Evolutionary conservation across 2,888 invertebrate genomes (phyloP).

Genomic region (Apotomis betuletana): DNA sequence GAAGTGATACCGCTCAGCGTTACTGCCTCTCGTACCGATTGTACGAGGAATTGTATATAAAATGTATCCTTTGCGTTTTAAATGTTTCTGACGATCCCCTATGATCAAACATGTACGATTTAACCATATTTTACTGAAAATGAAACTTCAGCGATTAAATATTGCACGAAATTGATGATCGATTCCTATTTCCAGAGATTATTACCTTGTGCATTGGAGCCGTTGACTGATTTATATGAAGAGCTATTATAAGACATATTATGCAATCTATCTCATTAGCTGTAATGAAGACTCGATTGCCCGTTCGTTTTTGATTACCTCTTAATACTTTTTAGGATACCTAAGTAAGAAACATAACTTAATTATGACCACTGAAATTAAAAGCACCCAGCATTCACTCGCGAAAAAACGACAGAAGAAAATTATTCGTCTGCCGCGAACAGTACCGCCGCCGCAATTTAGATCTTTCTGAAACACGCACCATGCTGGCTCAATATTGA

Average conservation of each 20-base stretch:
- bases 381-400: constrained; percentile 45
- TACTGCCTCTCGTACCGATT: constrained; percentile 51
- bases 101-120: too few species aligned
- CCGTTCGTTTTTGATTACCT: background rate
- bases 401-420: constrained; percentile 59
- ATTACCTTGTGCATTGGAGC: too few species aligned
- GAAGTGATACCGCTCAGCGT: constrained; percentile 69
- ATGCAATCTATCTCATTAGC: too few species aligned
- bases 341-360: constrained; percentile 36
- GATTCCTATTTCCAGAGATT: too few species aligned
- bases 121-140: too few species aligned
- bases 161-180: too few species aligned
- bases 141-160: too few species aligned
- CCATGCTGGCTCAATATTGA: too few species aligned
- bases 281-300: too few species aligned
- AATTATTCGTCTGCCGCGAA: constrained; percentile 66
- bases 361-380: constrained; percentile 47
- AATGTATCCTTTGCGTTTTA: background rate
- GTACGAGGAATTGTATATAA: constrained; percentile 29
- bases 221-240: too few species aligned
- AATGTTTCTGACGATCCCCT: too few species aligned
- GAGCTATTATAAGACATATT: too few species aligned
- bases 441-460: constrained; percentile 73
- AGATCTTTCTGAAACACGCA: constrained; percentile 76
- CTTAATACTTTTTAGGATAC: background rate